Evolutionary conservation across 1,140 invertebrate species (phyloP).

Genomic region (Drosophila simulans): DNA sequence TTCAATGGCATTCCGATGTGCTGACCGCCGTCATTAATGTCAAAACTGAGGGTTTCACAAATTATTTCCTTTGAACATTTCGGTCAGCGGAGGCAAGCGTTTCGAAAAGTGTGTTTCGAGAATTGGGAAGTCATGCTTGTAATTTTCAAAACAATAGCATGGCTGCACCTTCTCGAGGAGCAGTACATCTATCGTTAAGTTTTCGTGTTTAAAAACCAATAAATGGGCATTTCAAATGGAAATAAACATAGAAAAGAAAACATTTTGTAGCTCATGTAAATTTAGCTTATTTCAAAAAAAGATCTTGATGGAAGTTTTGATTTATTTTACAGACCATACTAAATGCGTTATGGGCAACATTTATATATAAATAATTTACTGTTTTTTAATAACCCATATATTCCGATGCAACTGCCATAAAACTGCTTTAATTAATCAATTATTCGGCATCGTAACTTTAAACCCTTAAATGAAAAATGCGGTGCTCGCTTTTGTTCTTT

Average conservation of each 20-base stretch:
- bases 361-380: no score
- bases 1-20: conserved; percentile 28
- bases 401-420: neutral
- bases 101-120: neutral
- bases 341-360: no score
- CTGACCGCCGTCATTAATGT: conserved; percentile 21
- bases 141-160: conserved; percentile 1
- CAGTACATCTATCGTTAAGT: neutral
- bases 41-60: conserved; percentile 15
- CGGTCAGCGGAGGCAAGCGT: no score
- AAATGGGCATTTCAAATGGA: neutral
- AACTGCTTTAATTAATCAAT: conserved; percentile 11
- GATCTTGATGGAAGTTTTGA: neutral
- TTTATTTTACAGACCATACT: neutral
- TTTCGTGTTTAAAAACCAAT: neutral
- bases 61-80: conserved; percentile 6
- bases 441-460: conserved; percentile 1
- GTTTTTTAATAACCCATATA: neutral
- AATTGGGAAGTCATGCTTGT: neutral
- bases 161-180: neutral
- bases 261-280: neutral
- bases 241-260: neutral
- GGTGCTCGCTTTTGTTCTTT: conserved; percentile 6
- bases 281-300: neutral
- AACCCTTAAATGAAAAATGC: neutral